Evolutionary conservation across 2,797 vertebrate genomes (phyloP), one percentile per base, ranked within the genome.

Genomic region (Rhabdomys pumilio): DNA sequence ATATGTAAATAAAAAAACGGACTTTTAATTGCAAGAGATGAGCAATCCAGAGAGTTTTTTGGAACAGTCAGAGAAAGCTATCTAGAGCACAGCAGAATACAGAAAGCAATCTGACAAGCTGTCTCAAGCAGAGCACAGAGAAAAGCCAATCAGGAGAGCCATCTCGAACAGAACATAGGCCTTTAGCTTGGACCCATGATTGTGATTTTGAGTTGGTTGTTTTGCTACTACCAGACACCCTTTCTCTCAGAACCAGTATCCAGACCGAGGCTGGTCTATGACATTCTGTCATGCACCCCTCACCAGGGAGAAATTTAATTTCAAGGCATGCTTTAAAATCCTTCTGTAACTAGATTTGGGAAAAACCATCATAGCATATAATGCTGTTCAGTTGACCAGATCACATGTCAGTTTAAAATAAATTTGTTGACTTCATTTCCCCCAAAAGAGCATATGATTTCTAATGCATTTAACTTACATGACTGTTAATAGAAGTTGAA

Each of bases 311-410:
- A 73, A 57, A 86, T 91, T 87, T 95, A 31, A 92, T 90, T 97
- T 95, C 24, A 63, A 87, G 90, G 86, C 15, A 38, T 84, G 65
- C 83, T 94, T 91, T 89, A 47, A 94, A 95, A 81, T 94, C 85
- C 75, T 79, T 93, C 91, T 93, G 63, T 92, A 85, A 91, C 59
- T 80, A n/a, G 17, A 19, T 96, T 96, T 91, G 34, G 19, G 61
- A 93, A 79, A 93, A 82, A 80, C 0, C 2, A 10, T 86, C 77
- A 82, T 29, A 94, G 22, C 29, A 50, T 47, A 90, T 95, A 44
- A 96, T 55, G 63, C 29, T 87, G 29, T 91, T 85, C 72, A 63
- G 63, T 63, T 85, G 53, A 12, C 13, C 91, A 81, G 89, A 89
- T 94, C 87, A 53, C 17, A 53, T 84, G 50, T 92, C 50, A 82